These are phyloP conservation scores for Ophraella communa DNA, from an alignment of 2,888 invertebrate species.

Conservation along the genomic window DNA sequence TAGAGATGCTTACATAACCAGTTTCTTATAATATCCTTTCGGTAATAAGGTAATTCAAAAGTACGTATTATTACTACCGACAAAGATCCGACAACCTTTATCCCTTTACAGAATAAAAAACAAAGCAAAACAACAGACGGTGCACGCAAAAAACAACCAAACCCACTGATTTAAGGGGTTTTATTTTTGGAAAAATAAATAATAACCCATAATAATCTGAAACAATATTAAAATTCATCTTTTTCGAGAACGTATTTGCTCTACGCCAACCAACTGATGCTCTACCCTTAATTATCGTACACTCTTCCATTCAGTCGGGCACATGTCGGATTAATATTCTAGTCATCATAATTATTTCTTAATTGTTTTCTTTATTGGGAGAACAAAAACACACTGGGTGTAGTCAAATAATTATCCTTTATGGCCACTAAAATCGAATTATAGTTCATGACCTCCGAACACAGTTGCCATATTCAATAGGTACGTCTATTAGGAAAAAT, in stretches of 20 bases:
- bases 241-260: neutral
- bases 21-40: too few species aligned
- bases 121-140: neutral
- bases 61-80: neutral
- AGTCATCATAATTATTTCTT: too few species aligned
- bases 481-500: too few species aligned
- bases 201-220: constrained; percentile 9
- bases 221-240: constrained; percentile 7
- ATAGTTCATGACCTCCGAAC: too few species aligned
- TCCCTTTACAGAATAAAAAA: neutral
- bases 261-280: neutral
- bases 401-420: neutral
- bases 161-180: neutral
- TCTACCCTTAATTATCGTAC: neutral
- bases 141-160: neutral
- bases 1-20: too few species aligned
- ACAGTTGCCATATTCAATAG: too few species aligned
- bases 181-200: neutral
- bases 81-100: constrained; percentile 1
- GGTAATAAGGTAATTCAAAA: neutral
- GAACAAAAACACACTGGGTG: neutral
- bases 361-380: too few species aligned
- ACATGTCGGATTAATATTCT: constrained; percentile 1
- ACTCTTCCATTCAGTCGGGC: neutral
- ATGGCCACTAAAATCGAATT: too few species aligned